phyloP scores from a whole-genome alignment of 2,113 vertebrate genomes.

The Silurus glanis region DNA sequence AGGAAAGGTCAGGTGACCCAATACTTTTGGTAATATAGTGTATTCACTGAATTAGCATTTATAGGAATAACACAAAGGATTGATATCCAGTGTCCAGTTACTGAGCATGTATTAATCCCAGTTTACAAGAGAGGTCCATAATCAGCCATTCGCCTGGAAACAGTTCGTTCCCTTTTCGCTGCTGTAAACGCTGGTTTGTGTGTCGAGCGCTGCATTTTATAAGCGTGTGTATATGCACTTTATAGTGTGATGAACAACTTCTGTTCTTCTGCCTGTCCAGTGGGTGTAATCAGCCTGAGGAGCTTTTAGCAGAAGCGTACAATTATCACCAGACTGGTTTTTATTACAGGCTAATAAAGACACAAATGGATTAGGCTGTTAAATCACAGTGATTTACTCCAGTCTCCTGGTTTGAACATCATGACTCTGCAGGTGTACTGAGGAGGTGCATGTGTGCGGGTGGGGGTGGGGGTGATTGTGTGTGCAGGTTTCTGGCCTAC shows the following conservation, averaged over 20 bases:
- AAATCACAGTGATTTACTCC: slow-evolving; percentile 70
- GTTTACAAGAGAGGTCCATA: slow-evolving; percentile 25
- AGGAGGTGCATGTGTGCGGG: slow-evolving; percentile 33
- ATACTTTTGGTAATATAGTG: background rate
- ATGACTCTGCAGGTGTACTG: slow-evolving; percentile 45
- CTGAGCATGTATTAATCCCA: slow-evolving; percentile 8
- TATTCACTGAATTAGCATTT: background rate
- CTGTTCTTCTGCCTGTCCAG: slow-evolving; percentile 29
- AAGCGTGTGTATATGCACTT: slow-evolving; percentile 26
- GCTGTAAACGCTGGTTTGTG: background rate
- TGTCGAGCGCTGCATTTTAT: slow-evolving; percentile 8
- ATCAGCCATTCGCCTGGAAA: background rate
- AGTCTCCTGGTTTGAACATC: slow-evolving; percentile 34
- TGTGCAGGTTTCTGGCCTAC: background rate
- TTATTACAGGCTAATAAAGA: slow-evolving; percentile 70
- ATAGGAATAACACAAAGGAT: slow-evolving; percentile 1
- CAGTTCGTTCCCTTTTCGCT: slow-evolving; percentile 3
- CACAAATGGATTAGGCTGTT: slow-evolving; percentile 59
- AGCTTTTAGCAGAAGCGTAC: slow-evolving; percentile 65
- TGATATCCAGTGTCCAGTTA: slow-evolving; percentile 4
- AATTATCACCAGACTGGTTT: slow-evolving; percentile 64
- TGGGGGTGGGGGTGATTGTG: background rate
- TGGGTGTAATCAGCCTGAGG: slow-evolving; percentile 52
- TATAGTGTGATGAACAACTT: slow-evolving; percentile 36
- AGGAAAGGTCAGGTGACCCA: too few relatives aligned